These are phyloP conservation scores for Cervus canadensis DNA, from an alignment of 2,113 vertebrate genomes.

Conservation along the genomic window DNA sequence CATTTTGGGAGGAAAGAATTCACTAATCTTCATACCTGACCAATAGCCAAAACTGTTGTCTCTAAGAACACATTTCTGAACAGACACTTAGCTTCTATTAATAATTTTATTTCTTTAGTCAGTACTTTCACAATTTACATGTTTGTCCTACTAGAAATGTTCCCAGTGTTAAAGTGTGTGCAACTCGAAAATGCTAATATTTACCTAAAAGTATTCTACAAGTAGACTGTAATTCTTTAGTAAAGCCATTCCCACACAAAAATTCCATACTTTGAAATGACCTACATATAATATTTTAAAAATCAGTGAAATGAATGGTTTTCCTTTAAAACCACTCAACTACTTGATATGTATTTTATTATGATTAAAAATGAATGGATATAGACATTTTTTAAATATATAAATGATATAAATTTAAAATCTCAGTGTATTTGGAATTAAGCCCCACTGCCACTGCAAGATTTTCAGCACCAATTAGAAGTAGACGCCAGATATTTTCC, in stretches of 20 bases:
- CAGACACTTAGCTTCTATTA: background rate
- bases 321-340: background rate
- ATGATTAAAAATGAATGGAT: background rate
- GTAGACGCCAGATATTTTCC: background rate
- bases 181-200: background rate
- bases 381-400: background rate
- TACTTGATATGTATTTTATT: background rate
- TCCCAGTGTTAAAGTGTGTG: background rate
- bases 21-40: background rate
- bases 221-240: background rate
- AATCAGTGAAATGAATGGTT: background rate
- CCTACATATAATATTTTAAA: constrained; percentile 6
- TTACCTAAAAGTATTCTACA: background rate
- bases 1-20: background rate
- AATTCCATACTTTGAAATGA: constrained; percentile 33
- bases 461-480: background rate
- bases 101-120: background rate
- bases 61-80: background rate
- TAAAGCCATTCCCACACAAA: background rate
- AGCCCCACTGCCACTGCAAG: background rate
- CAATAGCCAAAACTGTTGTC: background rate
- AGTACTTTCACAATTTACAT: background rate
- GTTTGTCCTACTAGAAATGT: background rate
- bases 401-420: constrained; percentile 21
- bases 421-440: background rate